These are phyloP conservation scores for Chelonia mydas DNA, from an alignment of 2,797 vertebrate genomes.

Conservation along the genomic window DNA sequence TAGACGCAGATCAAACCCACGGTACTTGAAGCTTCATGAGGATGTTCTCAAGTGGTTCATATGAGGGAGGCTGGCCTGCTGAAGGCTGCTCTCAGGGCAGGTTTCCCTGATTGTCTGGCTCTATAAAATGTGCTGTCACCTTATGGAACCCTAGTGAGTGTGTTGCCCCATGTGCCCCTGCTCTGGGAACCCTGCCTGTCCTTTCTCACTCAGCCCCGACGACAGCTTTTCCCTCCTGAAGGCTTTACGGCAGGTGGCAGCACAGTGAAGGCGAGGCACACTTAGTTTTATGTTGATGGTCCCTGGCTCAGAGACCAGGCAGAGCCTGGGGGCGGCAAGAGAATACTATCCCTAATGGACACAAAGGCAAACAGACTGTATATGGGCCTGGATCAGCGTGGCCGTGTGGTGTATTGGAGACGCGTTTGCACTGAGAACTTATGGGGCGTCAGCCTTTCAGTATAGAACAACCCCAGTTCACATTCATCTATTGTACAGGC, in stretches of 20 bases:
- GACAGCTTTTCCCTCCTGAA: not conserved
- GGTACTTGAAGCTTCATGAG: accelerated
- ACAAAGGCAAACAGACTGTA: not conserved
- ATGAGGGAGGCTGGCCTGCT: not conserved
- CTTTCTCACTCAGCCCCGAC: not conserved
- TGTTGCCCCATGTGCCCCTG: not conserved
- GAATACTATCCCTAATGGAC: not conserved
- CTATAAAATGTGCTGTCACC: not conserved
- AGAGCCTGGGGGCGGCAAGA: not conserved
- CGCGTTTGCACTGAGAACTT: not conserved
- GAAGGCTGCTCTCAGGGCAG: accelerated
- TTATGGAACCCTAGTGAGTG: not conserved
- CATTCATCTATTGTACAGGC: not conserved
- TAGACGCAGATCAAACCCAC: not conserved
- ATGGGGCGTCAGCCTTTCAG: not conserved
- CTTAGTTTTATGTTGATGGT: not conserved
- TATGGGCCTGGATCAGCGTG: not conserved
- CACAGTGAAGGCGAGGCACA: not conserved
- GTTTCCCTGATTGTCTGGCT: accelerated
- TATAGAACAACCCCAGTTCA: not conserved
- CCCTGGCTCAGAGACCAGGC: not conserved
- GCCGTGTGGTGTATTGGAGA: not conserved
- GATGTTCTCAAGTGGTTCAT: no score
- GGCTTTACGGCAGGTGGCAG: not conserved
- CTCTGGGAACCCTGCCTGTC: not conserved